Evolutionary conservation across 2,797 vertebrate genomes (phyloP).

Genomic region (Acanthis flammea): DNA sequence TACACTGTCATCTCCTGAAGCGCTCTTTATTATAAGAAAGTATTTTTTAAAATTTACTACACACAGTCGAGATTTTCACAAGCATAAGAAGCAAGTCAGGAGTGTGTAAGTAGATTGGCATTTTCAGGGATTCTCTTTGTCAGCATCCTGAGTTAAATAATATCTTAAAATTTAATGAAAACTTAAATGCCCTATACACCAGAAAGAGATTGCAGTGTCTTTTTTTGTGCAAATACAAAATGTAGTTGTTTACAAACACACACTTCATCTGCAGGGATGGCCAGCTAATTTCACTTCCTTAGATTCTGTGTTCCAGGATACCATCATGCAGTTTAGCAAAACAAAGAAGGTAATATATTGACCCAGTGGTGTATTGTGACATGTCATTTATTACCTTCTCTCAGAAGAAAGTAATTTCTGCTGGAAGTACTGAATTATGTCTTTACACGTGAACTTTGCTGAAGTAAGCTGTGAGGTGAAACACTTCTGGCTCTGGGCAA

Average conservation of each 20-base stretch:
- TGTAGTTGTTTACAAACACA: not conserved
- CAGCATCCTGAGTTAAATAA: not conserved
- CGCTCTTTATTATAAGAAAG: not conserved
- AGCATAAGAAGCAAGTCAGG: not conserved
- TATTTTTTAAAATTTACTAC: not conserved
- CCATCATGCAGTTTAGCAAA: not conserved
- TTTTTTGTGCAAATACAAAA: not conserved
- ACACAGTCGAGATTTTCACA: not conserved
- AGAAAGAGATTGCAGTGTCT: not conserved
- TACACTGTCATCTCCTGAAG: not conserved
- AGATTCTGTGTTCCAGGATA: not conserved
- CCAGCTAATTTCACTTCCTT: not conserved
- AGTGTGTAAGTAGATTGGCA: not conserved
- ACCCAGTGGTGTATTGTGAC: not conserved
- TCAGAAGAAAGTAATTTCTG: not conserved
- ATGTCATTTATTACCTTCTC: conserved; percentile 31
- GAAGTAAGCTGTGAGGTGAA: not conserved
- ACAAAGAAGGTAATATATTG: not conserved
- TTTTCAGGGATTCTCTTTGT: not conserved
- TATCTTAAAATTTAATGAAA: not conserved
- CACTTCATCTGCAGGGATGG: not conserved
- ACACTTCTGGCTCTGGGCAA: not conserved
- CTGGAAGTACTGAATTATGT: not conserved
- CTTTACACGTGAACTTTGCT: not conserved
- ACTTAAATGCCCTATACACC: not conserved